Evolutionary conservation across 2,113 vertebrate species (phyloP).

Genomic region (Anarrhichthys ocellatus): DNA sequence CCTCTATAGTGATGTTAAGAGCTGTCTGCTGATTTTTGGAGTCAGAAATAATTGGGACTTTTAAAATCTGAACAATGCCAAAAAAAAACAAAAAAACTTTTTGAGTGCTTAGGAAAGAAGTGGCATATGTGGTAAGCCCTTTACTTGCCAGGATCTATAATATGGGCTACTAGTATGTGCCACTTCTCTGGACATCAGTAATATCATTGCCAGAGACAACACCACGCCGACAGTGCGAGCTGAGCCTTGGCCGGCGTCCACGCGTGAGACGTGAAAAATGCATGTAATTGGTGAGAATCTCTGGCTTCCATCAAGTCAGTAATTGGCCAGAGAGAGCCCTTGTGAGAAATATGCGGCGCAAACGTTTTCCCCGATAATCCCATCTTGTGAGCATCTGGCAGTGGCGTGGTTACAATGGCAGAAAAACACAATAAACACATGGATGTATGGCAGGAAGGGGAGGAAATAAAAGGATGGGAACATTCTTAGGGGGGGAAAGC

Average conservation of each 20-base stretch:
- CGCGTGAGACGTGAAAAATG: constrained; percentile 75
- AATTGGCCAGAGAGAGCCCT: constrained; percentile 79
- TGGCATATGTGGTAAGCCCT: constrained; percentile 55
- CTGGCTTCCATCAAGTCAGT: constrained; percentile 80
- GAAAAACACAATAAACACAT: constrained; percentile 73
- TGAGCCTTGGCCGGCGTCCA: constrained; percentile 72
- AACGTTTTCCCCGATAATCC: constrained; percentile 81
- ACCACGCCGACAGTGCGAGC: constrained; percentile 66
- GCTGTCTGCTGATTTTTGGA: constrained; percentile 59
- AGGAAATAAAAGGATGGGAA: constrained; percentile 63
- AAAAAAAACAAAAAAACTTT: constrained; percentile 12
- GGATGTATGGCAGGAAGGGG: constrained; percentile 56
- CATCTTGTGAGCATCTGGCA: constrained; percentile 80
- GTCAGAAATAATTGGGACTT: constrained; percentile 68
- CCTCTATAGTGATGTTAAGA: constrained; percentile 45
- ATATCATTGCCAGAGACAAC: constrained; percentile 62
- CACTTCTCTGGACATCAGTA: constrained; percentile 62
- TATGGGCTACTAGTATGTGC: constrained; percentile 48
- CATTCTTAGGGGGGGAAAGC: constrained; percentile 17
- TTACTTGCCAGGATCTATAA: constrained; percentile 51
- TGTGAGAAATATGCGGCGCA: constrained; percentile 79
- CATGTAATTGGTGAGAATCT: constrained; percentile 82
- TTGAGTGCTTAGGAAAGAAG: constrained; percentile 45
- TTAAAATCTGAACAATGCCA: constrained; percentile 55
- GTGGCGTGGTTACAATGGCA: constrained; percentile 66